These are phyloP conservation scores for Eulimnadia texana DNA, from an alignment of 1,140 invertebrate species.

Conservation along the genomic window DNA sequence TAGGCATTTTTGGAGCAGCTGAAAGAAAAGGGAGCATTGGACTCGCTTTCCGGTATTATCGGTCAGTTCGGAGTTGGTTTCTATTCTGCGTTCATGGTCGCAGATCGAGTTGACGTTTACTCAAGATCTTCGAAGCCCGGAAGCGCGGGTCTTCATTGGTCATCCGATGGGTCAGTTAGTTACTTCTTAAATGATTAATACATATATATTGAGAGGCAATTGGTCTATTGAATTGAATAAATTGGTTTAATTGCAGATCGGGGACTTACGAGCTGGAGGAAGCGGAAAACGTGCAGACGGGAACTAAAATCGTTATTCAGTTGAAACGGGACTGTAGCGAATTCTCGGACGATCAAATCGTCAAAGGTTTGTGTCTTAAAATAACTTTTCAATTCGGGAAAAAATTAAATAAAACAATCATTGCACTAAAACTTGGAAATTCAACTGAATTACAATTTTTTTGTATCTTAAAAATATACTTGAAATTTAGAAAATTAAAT, in stretches of 20 bases:
- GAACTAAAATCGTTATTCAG: conserved; percentile 86
- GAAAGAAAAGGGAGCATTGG: conserved; percentile 46
- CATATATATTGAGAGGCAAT: background rate
- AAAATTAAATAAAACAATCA: background rate
- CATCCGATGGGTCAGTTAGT: conserved; percentile 61
- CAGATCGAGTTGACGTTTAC: conserved; percentile 82
- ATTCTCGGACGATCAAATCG: conserved; percentile 70
- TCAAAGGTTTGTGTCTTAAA: conserved; percentile 52
- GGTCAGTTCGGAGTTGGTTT: conserved; percentile 98
- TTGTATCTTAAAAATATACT: too few relatives aligned
- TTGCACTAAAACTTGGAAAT: too few relatives aligned
- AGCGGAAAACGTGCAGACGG: conserved; percentile 62
- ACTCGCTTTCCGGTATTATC: conserved; percentile 61
- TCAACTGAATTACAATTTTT: too few relatives aligned
- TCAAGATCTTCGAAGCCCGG: conserved; percentile 45
- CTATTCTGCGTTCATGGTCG: conserved; percentile 94
- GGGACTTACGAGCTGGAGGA: conserved; percentile 79
- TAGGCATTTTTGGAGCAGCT: conserved; percentile 70
- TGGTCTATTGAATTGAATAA: background rate
- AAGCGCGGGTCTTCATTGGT: conserved; percentile 63
- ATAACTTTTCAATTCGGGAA: background rate
- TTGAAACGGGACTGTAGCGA: conserved; percentile 72
- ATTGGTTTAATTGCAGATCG: conserved; percentile 38
- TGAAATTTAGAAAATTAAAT: background rate
- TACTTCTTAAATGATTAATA: background rate